Conservation (phyloP, 23 tunicate species). For the Botrylloides violaceus region DNA sequence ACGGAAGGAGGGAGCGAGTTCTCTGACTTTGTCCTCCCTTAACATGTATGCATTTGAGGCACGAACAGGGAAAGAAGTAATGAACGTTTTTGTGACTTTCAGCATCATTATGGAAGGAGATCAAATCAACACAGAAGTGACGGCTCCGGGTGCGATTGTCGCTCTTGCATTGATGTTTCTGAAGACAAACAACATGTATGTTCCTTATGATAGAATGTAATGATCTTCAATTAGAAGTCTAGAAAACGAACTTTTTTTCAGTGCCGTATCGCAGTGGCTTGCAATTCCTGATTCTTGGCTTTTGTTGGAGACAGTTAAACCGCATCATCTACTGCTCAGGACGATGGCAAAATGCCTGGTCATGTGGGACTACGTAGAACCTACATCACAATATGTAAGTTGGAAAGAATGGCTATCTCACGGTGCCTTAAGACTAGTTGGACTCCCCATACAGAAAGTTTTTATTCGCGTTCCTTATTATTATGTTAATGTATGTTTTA, state of each 20-base stretch:
- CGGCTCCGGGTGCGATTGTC: constrained; percentile 86
- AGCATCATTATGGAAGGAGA: constrained; percentile 78
- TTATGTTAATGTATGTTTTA: no score
- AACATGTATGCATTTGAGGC: no score
- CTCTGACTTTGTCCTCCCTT: no score
- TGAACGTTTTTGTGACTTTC: background rate
- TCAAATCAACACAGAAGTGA: constrained; percentile 77
- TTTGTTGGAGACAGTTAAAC: constrained; percentile 63
- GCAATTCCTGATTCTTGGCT: constrained; percentile 63
- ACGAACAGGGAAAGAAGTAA: no score
- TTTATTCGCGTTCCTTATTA: background rate
- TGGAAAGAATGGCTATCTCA: no score
- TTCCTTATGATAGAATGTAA: no score
- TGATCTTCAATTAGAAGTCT: background rate
- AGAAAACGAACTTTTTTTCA: constrained; percentile 17
- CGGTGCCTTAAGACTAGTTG: no score
- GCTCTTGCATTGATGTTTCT: constrained; percentile 85
- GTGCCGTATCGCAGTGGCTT: constrained; percentile 91
- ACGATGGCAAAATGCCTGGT: constrained; percentile 59
- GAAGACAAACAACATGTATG: constrained; percentile 67
- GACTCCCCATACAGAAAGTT: no score
- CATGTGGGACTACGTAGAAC: constrained; percentile 60
- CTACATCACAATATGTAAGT: constrained; percentile 68
- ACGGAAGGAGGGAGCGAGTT: no score
- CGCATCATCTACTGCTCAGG: constrained; percentile 76